Conservation (phyloP, 2,888 invertebrate species). For the Drosophila prolongata region DNA sequence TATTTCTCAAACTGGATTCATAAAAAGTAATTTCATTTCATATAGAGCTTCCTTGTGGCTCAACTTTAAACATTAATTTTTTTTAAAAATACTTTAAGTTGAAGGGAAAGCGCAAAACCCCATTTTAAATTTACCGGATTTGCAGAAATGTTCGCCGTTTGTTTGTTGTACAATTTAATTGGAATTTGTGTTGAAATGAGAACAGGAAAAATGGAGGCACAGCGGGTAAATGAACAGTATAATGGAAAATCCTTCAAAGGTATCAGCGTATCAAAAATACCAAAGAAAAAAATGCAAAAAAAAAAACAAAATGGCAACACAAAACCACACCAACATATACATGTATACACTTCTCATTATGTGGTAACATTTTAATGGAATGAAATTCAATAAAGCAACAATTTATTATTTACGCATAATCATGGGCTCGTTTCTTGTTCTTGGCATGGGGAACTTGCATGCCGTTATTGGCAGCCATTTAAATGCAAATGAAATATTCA, state of each 20-base stretch:
- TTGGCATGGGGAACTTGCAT: constrained; percentile 11
- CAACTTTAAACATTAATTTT: constrained; percentile 9
- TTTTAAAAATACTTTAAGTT: not conserved
- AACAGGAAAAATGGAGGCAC: too few species aligned
- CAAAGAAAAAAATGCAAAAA: not conserved
- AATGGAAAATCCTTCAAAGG: constrained; percentile 15
- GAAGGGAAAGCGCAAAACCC: not conserved
- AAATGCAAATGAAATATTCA: constrained; percentile 23
- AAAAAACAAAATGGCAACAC: constrained; percentile 10
- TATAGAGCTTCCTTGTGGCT: constrained; percentile 6
- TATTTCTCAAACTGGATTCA: constrained; percentile 6
- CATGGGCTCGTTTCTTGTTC: constrained; percentile 2
- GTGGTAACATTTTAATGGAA: constrained; percentile 69
- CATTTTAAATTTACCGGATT: constrained; percentile 2
- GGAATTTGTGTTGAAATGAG: not conserved
- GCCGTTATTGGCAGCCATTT: not conserved
- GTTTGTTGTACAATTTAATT: constrained; percentile 10
- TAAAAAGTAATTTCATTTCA: constrained; percentile 9
- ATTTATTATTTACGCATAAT: constrained; percentile 71
- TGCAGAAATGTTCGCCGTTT: constrained; percentile 3
- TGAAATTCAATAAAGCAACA: constrained; percentile 70
- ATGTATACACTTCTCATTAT: constrained; percentile 50
- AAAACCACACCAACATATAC: constrained; percentile 28
- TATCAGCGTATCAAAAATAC: constrained; percentile 12
- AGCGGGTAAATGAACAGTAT: not conserved